A percentile compares a stretch with the other conserved stretches of the same genome.
Evolutionary conservation across 2,888 invertebrate genomes (phyloP).

Genomic region (Aphodius granarius): DNA sequence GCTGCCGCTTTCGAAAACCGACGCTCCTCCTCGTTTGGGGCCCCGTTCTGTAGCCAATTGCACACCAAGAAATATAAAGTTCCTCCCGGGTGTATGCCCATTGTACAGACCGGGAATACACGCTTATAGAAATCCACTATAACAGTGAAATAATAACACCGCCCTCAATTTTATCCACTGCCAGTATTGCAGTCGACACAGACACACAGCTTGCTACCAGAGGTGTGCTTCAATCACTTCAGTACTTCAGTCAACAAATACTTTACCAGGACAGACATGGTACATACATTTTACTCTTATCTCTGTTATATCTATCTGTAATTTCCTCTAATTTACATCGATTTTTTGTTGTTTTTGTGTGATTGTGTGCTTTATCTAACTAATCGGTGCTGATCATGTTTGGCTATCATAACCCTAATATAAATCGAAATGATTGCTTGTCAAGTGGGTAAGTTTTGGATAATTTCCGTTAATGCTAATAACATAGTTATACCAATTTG

Average conservation of each 20-base stretch:
- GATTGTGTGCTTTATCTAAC: neutral
- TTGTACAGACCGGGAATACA: conserved; percentile 40
- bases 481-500: no score
- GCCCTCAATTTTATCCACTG: conserved; percentile 23
- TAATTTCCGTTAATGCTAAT: neutral
- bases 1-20: conserved; percentile 34
- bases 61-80: conserved; percentile 37
- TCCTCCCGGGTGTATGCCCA: conserved; percentile 38
- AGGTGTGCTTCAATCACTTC: neutral
- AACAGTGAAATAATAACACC: conserved; percentile 40
- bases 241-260: neutral
- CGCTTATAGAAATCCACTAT: conserved; percentile 50
- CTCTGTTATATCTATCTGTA: neutral
- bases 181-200: conserved; percentile 28
- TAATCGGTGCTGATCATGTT: neutral
- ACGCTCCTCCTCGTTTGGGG: conserved; percentile 35
- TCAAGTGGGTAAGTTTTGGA: neutral
- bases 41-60: conserved; percentile 35
- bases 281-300: neutral
- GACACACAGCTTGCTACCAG: neutral
- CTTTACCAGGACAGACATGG: neutral
- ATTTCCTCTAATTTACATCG: neutral
- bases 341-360: neutral
- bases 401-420: neutral
- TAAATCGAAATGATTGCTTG: neutral